Percentiles rank a stretch among this genome's conserved stretches.
Evolutionary conservation across 2,797 vertebrate genomes (phyloP).

Genomic region (Siniperca scherzeri): DNA sequence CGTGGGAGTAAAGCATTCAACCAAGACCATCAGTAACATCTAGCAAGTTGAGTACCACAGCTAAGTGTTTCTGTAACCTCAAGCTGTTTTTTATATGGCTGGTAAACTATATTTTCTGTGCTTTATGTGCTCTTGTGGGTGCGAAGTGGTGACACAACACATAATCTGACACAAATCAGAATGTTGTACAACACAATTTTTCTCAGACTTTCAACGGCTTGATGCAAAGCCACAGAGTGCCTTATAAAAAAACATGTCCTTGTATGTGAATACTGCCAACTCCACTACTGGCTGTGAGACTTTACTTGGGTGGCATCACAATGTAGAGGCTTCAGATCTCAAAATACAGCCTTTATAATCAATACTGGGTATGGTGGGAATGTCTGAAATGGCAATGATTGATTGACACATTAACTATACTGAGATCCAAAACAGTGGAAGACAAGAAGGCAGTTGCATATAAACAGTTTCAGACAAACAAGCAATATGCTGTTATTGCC

Average conservation of each 20-base stretch:
- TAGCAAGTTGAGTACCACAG: neutral
- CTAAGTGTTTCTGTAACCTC: neutral
- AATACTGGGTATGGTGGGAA: neutral
- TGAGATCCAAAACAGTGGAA: constrained; percentile 28
- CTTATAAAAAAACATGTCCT: neutral
- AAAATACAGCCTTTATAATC: neutral
- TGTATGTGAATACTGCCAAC: neutral
- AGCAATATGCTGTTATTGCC: constrained; percentile 5
- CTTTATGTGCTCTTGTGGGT: constrained; percentile 6
- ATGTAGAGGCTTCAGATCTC: neutral
- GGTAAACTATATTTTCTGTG: neutral
- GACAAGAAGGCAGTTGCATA: constrained; percentile 36
- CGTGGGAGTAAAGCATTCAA: neutral
- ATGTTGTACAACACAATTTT: neutral
- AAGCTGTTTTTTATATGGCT: constrained; percentile 1
- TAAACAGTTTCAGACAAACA: constrained; percentile 43
- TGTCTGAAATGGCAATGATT: neutral
- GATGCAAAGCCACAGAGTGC: constrained; percentile 6
- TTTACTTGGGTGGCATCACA: neutral
- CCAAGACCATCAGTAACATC: neutral
- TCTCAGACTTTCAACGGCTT: neutral
- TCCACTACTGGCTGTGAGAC: neutral
- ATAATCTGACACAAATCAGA: constrained; percentile 17
- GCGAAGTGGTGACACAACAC: constrained; percentile 2
- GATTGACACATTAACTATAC: constrained; percentile 24